These are phyloP conservation scores for Amblyopsis hoosieri DNA, from an alignment of 2,797 vertebrate genomes.

Conservation along the genomic window DNA sequence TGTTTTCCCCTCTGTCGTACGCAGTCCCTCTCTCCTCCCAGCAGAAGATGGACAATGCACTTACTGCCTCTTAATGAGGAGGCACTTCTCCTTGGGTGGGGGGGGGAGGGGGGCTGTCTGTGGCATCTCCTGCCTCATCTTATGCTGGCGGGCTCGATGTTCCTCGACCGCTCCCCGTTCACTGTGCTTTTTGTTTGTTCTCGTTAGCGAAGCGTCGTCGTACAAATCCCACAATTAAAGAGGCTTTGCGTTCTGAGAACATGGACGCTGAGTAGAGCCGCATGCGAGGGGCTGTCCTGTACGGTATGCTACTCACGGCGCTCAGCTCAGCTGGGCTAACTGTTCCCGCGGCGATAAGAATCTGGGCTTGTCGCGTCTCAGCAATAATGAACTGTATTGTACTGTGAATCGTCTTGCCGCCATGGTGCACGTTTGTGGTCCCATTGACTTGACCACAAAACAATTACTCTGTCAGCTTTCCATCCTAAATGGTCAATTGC, in stretches of 20 bases:
- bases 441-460: too few species aligned
- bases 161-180: constrained; percentile 20
- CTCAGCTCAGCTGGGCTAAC: too few species aligned
- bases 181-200: constrained; percentile 62
- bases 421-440: too few species aligned
- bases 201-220: constrained; percentile 53
- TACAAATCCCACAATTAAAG: constrained; percentile 76
- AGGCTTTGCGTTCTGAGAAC: constrained; percentile 47
- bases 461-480: too few species aligned
- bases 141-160: constrained; percentile 51
- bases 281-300: too few species aligned
- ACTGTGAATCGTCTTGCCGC: too few species aligned
- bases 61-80: constrained; percentile 25
- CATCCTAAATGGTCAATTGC: too few species aligned
- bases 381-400: too few species aligned
- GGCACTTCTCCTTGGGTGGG: constrained; percentile 44
- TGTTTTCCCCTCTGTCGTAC: background rate
- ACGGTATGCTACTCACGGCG: too few species aligned
- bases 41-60: constrained; percentile 10
- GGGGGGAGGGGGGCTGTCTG: constrained; percentile 41
- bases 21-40: constrained; percentile 11
- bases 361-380: too few species aligned
- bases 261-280: too few species aligned
- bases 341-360: too few species aligned
- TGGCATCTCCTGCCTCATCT: background rate